A percentile compares a stretch with the other conserved stretches of the same genome.
Evolutionary conservation across 2,797 vertebrate species (phyloP).

Genomic region (Myotis vivesi): DNA sequence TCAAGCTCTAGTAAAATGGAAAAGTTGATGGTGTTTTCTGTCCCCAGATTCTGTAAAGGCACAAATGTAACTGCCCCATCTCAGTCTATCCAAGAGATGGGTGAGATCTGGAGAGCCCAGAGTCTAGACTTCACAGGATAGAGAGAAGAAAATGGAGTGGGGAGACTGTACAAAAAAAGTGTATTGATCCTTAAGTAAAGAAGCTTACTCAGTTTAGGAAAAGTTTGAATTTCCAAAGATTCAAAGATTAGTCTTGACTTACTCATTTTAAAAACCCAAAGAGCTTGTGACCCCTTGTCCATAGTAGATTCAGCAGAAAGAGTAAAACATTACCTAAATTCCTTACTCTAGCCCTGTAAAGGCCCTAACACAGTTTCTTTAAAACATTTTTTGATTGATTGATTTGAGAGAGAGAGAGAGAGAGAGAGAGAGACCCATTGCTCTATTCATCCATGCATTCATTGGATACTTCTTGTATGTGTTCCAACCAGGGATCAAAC

Average conservation of each 20-base stretch:
- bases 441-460: too few relatives aligned
- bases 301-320: not conserved
- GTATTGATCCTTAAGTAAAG: not conserved
- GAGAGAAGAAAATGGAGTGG: not conserved
- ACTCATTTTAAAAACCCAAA: slow-evolving; percentile 15
- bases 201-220: not conserved
- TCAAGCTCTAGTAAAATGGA: not conserved
- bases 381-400: not conserved
- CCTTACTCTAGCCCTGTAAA: not conserved
- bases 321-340: not conserved
- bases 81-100: not conserved
- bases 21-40: not conserved
- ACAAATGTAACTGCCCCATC: not conserved
- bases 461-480: too few relatives aligned
- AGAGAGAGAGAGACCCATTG: too few relatives aligned
- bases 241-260: not conserved
- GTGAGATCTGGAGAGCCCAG: not conserved
- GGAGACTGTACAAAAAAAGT: not conserved
- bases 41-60: not conserved
- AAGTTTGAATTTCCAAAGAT: not conserved
- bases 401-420: too few relatives aligned
- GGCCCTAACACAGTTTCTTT: not conserved
- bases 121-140: not conserved
- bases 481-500: too few relatives aligned
- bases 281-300: not conserved